These are phyloP conservation scores for Acanthosepion esculentum DNA, from an alignment of 2,888 invertebrate genomes.

Conservation along the genomic window DNA sequence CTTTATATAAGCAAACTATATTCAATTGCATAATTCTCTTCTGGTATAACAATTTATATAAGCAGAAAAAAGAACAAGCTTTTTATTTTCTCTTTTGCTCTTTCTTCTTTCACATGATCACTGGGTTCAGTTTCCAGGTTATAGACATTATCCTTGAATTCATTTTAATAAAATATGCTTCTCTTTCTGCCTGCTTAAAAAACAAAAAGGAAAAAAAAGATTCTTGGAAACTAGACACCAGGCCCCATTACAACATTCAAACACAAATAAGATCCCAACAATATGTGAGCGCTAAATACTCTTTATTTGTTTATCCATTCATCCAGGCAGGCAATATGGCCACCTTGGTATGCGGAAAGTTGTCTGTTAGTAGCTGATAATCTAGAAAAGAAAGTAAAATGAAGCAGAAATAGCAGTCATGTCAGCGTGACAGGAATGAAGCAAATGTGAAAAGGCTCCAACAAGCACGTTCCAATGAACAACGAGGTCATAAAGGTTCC, in stretches of 20 bases:
- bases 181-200: not conserved
- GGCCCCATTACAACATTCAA: not conserved
- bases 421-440: not conserved
- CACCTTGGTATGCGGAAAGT: not conserved
- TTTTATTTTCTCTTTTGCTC: not conserved
- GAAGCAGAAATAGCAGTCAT: not conserved
- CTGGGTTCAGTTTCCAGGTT: not conserved
- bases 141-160: constrained; percentile 4
- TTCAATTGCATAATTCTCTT: not conserved
- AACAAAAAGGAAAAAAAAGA: not conserved
- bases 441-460: not conserved
- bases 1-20: not conserved
- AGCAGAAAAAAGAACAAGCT: not conserved
- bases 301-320: not conserved
- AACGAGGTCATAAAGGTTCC: not conserved
- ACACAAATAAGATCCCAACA: not conserved
- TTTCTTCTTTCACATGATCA: not conserved
- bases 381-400: not conserved
- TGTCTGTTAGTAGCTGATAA: not conserved
- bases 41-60: not conserved
- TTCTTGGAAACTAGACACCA: not conserved
- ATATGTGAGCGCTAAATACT: not conserved
- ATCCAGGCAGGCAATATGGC: constrained; percentile 19
- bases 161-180: not conserved
- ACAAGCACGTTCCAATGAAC: not conserved